Conservation (phyloP, 2,113 vertebrate genomes). For the Daboia siamensis region DNA sequence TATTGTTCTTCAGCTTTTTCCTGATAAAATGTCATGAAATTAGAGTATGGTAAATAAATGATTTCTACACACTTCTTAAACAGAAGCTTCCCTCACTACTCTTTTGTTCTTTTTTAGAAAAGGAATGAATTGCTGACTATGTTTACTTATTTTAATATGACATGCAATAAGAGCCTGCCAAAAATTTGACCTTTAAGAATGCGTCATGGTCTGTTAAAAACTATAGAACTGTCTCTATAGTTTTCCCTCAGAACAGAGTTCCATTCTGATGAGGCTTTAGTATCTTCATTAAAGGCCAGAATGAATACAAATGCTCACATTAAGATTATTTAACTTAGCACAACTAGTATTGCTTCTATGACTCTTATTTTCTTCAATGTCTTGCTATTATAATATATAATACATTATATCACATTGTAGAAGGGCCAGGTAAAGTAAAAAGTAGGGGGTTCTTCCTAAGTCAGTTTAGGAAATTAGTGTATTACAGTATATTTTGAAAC, state of each 20-base stretch:
- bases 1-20: constrained; percentile 16
- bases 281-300: not conserved
- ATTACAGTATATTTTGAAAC: not conserved
- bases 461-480: not conserved
- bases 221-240: constrained; percentile 4
- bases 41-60: constrained; percentile 30
- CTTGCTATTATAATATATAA: not conserved
- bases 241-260: not conserved
- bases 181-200: constrained; percentile 20
- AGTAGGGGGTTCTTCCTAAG: not conserved
- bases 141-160: constrained; percentile 9
- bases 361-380: not conserved
- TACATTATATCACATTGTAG: not conserved
- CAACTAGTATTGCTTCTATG: not conserved
- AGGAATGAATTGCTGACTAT: constrained; percentile 28
- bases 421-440: not conserved
- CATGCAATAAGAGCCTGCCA: not conserved
- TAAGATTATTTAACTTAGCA: not conserved
- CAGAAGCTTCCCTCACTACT: constrained; percentile 21
- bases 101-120: constrained; percentile 33
- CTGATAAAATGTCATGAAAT: constrained; percentile 29
- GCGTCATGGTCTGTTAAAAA: not conserved
- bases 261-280: not conserved
- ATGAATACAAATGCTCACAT: not conserved
- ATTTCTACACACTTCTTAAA: constrained; percentile 21